Base-by-base conservation (phyloP, 2,113 vertebrate genomes). In the Callopanchax toddi region DNA sequence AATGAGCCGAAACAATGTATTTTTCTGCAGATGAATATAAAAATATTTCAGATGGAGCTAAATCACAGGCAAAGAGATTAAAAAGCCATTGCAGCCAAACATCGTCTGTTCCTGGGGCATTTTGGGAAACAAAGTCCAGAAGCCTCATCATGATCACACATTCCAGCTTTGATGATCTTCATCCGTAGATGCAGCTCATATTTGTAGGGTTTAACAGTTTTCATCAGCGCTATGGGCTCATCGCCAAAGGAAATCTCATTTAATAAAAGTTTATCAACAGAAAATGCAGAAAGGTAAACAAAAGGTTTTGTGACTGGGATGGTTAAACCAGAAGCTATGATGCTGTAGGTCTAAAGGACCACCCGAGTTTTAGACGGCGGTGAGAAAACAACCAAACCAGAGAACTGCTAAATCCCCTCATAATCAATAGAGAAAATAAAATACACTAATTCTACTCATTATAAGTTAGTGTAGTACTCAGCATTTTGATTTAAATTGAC, bases 211-310 rank as follows among this genome's bases (percentile, higher is more conserved):
- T 85, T 91, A 26, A 20, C 43, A 45, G 13, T 22, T 59, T 22
- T 59, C 12, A 88, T 91, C 86, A 71, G 81, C 4, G 13, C 69
- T 78, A 81, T 78, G n/a, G 90, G 92, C 91, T 82, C 10, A 21
- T 71, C 65, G 92, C 93, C 93, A 94, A 94, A 90, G 86, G 91
- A 93, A 93, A 93, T 91, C 54, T 86, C 81, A 83, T 73, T 78
- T 92, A 94, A 93, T 92, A 91, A 89, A 86, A 91, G 84, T 87
- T 92, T 92, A 92, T 91, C 90, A 92, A 93, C 83, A 29, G 26
- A 83, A 86, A 93, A 93, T 86, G 83, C 89, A 85, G 86, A 91
- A 91, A 85, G 85, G 86, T 92, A 92, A 86, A 90, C 80, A 88
- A 92, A 93, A 71, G 69, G 55, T 60, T 29, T 29, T 29, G 26